phyloP scores from a whole-genome alignment of 2,113 vertebrate species.

The Gadus macrocephalus region DNA sequence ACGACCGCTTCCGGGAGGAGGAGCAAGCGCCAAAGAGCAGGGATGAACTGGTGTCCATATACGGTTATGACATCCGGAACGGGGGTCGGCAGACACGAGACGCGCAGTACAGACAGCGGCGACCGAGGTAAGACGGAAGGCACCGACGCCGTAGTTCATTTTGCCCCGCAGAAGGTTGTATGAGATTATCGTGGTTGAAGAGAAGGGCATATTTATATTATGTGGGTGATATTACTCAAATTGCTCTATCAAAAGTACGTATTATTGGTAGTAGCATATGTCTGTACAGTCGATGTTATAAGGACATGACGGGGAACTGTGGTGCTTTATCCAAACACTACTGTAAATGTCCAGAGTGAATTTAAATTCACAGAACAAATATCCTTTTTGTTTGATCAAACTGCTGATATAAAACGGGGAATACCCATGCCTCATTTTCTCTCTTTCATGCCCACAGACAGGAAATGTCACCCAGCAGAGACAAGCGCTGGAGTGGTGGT shows the following conservation, averaged over 20 bases:
- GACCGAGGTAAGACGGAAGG: slow-evolving; percentile 77
- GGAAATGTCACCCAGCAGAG: slow-evolving; percentile 52
- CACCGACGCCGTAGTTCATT: not conserved
- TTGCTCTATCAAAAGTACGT: not conserved
- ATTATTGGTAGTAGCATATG: too few species aligned
- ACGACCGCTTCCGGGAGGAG: slow-evolving; percentile 94
- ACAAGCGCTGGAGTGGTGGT: slow-evolving; percentile 54
- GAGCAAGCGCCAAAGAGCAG: slow-evolving; percentile 95
- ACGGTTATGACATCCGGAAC: slow-evolving; percentile 94
- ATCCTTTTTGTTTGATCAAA: not conserved
- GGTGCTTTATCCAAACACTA: too few species aligned
- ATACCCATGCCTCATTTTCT: not conserved
- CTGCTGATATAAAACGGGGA: not conserved
- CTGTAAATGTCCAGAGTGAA: not conserved
- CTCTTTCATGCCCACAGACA: slow-evolving; percentile 41
- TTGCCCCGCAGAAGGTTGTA: not conserved
- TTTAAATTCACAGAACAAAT: not conserved
- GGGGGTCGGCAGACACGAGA: slow-evolving; percentile 78
- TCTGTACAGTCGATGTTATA: too few species aligned
- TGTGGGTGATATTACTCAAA: not conserved
- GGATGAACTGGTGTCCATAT: slow-evolving; percentile 91
- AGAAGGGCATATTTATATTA: not conserved
- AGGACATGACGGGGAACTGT: too few species aligned
- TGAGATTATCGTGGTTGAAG: not conserved
- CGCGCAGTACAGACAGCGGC: slow-evolving; percentile 75